Base-by-base conservation (phyloP, 2,113 vertebrate species). In the Poeciliopsis occidentalis region DNA sequence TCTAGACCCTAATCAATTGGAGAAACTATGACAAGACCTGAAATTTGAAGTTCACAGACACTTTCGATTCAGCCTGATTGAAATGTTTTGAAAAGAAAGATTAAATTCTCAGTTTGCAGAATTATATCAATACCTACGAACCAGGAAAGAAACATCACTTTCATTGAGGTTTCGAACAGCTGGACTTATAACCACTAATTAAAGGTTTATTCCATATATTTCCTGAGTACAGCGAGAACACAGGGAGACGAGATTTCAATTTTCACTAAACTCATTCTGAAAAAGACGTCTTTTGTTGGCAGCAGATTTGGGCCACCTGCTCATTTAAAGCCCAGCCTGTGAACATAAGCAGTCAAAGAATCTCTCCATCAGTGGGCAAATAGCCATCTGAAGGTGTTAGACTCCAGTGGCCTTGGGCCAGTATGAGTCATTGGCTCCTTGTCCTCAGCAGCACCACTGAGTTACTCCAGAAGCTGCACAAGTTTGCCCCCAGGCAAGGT, bases 371-470 rank as follows among this genome's bases (percentile, higher is more conserved):
- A 76, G 67, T 65, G 79, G 90, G 83, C 79, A 85, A 90, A 67
- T n/a, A 83, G 71, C 85, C 87, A 84, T 89, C 82, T 81, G 87
- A 92, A 90, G 86, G 83, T 91, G 90, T 90, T 68, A 85, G 89
- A 90, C 87, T 88, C 60, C 15, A n/a, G 83, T 81, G 82, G 86
- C 91, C 86, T n/a, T 47, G 60, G 85, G 92, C 87, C 84, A 91
- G 44, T 44, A 6, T 83, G 80, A 92, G 81, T 92, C 89, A 89
- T 79, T 73, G 68, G 65, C 82, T 88, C 69, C 62, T 73, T 47
- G 81, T 88, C 86, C 83, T 83, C 69, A 51, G 54, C 62, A 47
- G 60, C 67, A 57, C 65, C 71, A 41, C 60, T 3, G 70, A 79
- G 61, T 73, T 76, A 76, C 82, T 88, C 79, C 73, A 83, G 37